Evolutionary conservation across 2,113 vertebrate species (phyloP), one percentile per base, ranked within the genome.

Genomic region (Cyanistes caeruleus): DNA sequence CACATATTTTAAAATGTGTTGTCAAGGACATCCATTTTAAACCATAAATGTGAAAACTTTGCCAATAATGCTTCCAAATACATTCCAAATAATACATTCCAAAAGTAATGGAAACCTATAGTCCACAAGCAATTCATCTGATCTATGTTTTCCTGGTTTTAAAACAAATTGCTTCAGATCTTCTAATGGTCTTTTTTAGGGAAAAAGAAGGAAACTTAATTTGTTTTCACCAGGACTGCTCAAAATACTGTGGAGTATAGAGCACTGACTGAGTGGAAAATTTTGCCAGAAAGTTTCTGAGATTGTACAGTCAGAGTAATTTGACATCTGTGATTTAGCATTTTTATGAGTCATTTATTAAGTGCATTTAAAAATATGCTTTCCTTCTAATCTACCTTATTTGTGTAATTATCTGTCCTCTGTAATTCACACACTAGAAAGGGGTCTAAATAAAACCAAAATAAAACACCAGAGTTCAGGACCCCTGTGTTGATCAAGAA

Each of bases 271-370:
- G 63, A 63, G 63, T 76, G 35, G 46, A 93, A 96, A 95, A 85
- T 62, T 87, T 83, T 93, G 19, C 35, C 87, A 95, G 78, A 89
- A 93, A 70, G 21, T 67, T 67, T 87, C 52, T 93, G 41, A 88
- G 35, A 70, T 30, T 56, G 44, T 83, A 80, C 21, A 62, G 27
- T 82, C 65, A 96, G 41, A 90, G 64, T 67, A 88, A 95, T 91
- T 93, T 70, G 55, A 81, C 79, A 94, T 92, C 53, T 84, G 59
- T 64, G 55, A 37, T 82, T 89, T 92, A 63, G 55, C 33, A 86
- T 90, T 82, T 91, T 86, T 85, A 55, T 94, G 85, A 95, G 48
- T 94, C 67, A 95, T 77, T 84, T 90, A 96, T 90, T 90, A 97
- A 74, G 39, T 48, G 17, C 55, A 84, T 90, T 92, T 95, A 31